phyloP scores from a whole-genome alignment of 2,888 invertebrate species.

The Rhodophaea formosa region DNA sequence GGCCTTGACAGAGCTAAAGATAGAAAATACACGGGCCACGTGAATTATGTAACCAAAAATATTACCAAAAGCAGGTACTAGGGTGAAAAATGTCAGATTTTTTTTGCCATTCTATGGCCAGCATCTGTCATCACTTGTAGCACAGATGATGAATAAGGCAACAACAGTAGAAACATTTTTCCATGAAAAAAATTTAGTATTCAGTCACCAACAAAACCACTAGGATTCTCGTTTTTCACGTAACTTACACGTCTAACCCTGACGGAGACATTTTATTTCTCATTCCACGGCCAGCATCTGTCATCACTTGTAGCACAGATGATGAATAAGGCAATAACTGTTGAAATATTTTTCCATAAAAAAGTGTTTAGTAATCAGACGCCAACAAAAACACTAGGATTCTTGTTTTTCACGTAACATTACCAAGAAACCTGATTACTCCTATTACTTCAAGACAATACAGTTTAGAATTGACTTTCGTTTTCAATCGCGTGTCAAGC shows the following conservation, averaged over 20 bases:
- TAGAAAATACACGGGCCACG: too few species aligned
- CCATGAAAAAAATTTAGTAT: neutral
- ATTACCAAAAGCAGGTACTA: too few species aligned
- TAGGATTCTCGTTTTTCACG: neutral
- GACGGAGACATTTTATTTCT: too few species aligned
- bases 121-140: neutral
- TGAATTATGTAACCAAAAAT: too few species aligned
- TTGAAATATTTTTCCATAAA: neutral
- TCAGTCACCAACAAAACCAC: neutral
- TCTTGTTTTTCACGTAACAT: neutral
- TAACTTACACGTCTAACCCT: too few species aligned
- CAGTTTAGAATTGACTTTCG: constrained; percentile 17
- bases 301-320: neutral
- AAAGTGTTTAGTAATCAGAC: neutral
- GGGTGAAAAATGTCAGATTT: too few species aligned
- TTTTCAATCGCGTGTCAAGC: constrained; percentile 16
- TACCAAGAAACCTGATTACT: neutral
- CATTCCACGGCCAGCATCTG: neutral
- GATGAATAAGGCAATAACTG: neutral
- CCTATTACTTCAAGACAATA: constrained; percentile 10
- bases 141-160: neutral
- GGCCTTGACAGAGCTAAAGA: too few species aligned
- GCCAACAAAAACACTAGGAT: neutral
- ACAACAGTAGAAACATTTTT: neutral
- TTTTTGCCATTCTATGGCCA: neutral